Conservation (phyloP, 1,140 invertebrate species). For the Euura lappo region DNA sequence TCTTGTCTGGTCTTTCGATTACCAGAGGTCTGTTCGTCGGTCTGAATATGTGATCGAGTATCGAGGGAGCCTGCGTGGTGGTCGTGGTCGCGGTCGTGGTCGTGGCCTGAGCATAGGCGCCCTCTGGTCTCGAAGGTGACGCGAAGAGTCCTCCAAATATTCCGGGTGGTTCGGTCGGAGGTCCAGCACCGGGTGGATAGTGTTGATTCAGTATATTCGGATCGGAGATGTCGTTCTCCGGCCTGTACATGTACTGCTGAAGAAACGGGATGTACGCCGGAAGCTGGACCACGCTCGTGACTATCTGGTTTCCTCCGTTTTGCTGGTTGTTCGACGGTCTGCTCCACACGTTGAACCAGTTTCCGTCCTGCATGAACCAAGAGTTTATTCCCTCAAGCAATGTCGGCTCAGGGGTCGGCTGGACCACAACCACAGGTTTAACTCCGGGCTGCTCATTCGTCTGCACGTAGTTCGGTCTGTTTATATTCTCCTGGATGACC, state of each 20-base stretch:
- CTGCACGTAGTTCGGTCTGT: background rate
- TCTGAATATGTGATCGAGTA: background rate
- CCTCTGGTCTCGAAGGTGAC: constrained; percentile 8
- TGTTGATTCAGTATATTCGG: background rate
- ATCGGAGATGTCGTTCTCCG: constrained; percentile 1
- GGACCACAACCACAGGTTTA: constrained; percentile 2
- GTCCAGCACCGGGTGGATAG: constrained; percentile 4
- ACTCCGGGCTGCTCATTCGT: constrained; percentile 1
- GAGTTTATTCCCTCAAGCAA: background rate
- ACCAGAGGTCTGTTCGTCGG: constrained; percentile 13
- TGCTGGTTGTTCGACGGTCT: background rate
- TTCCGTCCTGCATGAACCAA: background rate
- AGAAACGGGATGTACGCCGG: background rate
- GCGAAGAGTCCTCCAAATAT: constrained; percentile 11
- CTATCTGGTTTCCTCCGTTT: background rate
- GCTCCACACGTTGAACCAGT: constrained; percentile 6
- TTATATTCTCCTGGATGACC: background rate
- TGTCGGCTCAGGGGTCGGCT: background rate
- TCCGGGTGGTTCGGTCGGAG: constrained; percentile 17
- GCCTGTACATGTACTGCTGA: constrained; percentile 8
- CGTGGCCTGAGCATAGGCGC: background rate
- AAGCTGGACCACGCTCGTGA: background rate
- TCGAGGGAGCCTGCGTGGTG: background rate
- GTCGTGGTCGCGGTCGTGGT: background rate
- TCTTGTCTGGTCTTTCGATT: constrained; percentile 13